A percentile compares a stretch with the other conserved stretches of the same genome.
Conservation (phyloP, 2,888 invertebrate genomes). For the Fragum sueziense region DNA sequence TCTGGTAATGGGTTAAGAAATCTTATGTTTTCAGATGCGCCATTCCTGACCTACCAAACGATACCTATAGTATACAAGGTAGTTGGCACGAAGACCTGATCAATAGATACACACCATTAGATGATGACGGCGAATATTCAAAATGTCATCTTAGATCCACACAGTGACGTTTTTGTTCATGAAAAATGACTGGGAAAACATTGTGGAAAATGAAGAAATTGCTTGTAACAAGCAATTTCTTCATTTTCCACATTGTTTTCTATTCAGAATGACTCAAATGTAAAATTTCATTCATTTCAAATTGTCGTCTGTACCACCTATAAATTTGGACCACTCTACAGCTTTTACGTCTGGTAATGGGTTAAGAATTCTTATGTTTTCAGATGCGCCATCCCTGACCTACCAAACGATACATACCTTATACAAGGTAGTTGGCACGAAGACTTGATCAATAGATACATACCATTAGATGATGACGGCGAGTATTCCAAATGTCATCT, state of each 20-base stretch:
- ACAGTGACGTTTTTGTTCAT: not conserved
- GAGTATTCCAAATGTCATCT: slow-evolving; percentile 30
- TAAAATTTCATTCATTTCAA: no score
- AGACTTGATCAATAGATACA: slow-evolving; percentile 45
- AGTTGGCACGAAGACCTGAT: slow-evolving; percentile 47
- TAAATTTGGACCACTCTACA: no score
- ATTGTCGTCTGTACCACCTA: no score
- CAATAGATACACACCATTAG: slow-evolving; percentile 53
- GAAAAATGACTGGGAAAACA: no score
- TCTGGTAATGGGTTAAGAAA: no score
- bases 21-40: slow-evolving; percentile 66
- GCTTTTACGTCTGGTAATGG: no score
- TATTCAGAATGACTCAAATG: no score
- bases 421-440: slow-evolving; percentile 56
- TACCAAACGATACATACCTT: slow-evolving; percentile 64
- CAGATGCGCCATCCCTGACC: slow-evolving; percentile 66
- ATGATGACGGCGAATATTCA: slow-evolving; percentile 17
- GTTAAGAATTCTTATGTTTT: no score
- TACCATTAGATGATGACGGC: slow-evolving; percentile 42
- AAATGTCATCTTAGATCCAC: slow-evolving; percentile 14
- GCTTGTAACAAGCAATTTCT: not conserved
- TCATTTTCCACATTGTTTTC: no score
- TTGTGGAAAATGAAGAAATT: no score
- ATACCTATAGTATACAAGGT: slow-evolving; percentile 62
- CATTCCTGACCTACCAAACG: slow-evolving; percentile 63